Base-by-base conservation (phyloP, 2,888 invertebrate species). In the Dynastes grantii region DNA sequence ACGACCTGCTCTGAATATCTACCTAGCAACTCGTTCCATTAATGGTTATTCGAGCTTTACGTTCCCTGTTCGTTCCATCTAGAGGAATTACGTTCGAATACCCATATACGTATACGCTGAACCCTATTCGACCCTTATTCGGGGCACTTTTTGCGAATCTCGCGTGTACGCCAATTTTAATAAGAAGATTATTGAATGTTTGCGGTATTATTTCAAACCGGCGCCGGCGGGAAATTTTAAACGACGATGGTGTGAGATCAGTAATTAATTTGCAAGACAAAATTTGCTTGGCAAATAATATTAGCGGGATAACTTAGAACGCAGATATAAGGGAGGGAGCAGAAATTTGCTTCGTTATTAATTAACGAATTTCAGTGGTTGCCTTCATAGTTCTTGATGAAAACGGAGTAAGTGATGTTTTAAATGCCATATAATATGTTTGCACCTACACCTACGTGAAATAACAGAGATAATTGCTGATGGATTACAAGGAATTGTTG, bases 111-210 rank as follows among this genome's bases (percentile, higher is more conserved):
- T 22, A 13, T 11, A 27, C 3, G 22, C 6, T 40, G 40, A 40
- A 40, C 40, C 40, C 40, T 9, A 40, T 6, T 40, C 40, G 5
- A 40, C 9, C 9, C 40, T 5, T 9, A 9, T 40, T 37, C 8
- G 6, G 16, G 37, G 6, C 37, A 9, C 9, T 73, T 73, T 73
- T 73, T 73, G 58, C 58, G 9, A 2, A 29, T 37, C 37, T 22
- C 55, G 58, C 40, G 37, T 55, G 58, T 73, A 73, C 58, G 55
- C 58, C 58, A 73, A 73, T 73, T 73, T 73, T 58, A 32, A 58
- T 40, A 58, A 73, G 55, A 71, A 58, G 73, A 73, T 73, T 73
- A 73, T 58, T 40, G 58, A 73, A 73, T 73, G 11, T 8, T 8
- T 27, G 32, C 73, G 53, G 9, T 40, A 16, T 58, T 73, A 45